Percentiles rank a stretch among this genome's conserved stretches.
These are phyloP conservation scores for Pristionchus entomophagus DNA, from an alignment of 2,888 invertebrate genomes.

Conservation along the genomic window DNA sequence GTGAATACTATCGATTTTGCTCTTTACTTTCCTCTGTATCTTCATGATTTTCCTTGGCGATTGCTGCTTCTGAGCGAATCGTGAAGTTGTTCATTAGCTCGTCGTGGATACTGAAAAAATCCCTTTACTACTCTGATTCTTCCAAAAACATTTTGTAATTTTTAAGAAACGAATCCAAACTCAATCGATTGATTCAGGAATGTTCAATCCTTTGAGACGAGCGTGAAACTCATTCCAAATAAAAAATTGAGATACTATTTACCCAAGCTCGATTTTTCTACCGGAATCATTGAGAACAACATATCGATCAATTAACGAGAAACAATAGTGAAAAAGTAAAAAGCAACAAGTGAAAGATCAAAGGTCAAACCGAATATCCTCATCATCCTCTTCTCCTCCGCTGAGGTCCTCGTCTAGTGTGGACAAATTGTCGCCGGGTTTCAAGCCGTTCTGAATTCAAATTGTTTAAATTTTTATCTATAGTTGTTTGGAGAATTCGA, in stretches of 20 bases:
- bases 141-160: background rate
- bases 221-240: too few species aligned
- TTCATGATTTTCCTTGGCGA: background rate
- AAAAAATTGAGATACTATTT: too few species aligned
- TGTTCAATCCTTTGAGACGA: too few species aligned
- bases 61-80: background rate
- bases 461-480: too few species aligned
- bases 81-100: conserved; percentile 12
- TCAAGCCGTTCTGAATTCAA: background rate
- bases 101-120: conserved; percentile 24
- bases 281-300: too few species aligned
- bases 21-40: background rate
- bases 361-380: background rate
- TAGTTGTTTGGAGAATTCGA: too few species aligned
- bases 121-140: too few species aligned
- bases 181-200: background rate
- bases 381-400: background rate
- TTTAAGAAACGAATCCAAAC: background rate
- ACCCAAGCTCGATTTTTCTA: too few species aligned
- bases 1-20: background rate
- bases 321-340: too few species aligned
- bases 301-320: too few species aligned
- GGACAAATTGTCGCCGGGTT: background rate
- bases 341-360: too few species aligned
- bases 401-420: background rate